Conservation (phyloP, 2,797 vertebrate genomes). For the Tamandua tetradactyla region DNA sequence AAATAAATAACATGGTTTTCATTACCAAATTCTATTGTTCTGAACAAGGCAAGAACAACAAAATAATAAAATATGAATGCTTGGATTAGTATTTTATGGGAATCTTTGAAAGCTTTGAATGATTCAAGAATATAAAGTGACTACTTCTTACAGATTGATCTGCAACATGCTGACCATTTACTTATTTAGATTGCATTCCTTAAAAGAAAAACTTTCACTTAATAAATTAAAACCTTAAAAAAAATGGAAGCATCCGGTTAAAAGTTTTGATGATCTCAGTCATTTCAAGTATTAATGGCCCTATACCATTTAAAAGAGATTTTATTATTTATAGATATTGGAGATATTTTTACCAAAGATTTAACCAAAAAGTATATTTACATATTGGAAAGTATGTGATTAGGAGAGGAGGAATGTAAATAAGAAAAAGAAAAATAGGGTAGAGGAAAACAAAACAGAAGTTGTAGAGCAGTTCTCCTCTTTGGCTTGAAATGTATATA, state of each 20-base stretch:
- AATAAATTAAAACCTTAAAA: not conserved
- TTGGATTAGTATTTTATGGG: not conserved
- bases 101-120: not conserved
- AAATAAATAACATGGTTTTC: not conserved
- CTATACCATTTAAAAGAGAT: not conserved
- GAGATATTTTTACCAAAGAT: not conserved
- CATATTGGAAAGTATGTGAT: not conserved
- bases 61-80: not conserved
- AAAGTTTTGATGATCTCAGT: not conserved
- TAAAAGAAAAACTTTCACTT: not conserved
- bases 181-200: not conserved
- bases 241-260: not conserved
- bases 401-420: not conserved
- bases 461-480: not conserved
- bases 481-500: not conserved
- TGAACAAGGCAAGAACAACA: not conserved
- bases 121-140: not conserved
- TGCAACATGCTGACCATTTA: not conserved
- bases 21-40: not conserved
- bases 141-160: not conserved
- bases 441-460: not conserved
- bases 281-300: not conserved
- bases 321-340: not conserved
- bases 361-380: not conserved
- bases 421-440: not conserved